Conservation (phyloP, 2,113 vertebrate species). For the Phylloscopus whistleri region DNA sequence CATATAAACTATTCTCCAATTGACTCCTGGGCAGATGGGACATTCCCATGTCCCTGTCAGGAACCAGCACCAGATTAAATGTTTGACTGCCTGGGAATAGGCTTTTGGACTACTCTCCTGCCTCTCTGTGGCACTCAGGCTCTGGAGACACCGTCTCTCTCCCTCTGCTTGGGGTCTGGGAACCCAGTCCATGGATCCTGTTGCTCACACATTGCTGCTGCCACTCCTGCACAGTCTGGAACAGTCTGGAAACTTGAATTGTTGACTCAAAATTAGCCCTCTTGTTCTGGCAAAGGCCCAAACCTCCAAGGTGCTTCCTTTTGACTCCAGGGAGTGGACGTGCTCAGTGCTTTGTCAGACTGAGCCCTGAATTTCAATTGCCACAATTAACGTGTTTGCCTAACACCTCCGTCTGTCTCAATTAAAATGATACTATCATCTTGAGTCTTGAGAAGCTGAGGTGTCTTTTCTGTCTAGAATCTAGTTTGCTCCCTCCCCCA, state of each 20-base stretch:
- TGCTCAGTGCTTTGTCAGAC: constrained; percentile 39
- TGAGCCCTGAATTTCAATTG: constrained; percentile 43
- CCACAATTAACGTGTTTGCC: constrained; percentile 38
- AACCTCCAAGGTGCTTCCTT: constrained; percentile 55
- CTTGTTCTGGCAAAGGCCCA: constrained; percentile 33
- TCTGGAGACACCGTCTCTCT: no score
- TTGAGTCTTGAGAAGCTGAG: background rate
- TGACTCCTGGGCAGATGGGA: background rate
- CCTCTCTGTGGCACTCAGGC: background rate
- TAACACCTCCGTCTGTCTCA: constrained; percentile 47
- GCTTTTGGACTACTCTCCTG: background rate
- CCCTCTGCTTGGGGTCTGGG: background rate
- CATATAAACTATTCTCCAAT: background rate
- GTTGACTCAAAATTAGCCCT: constrained; percentile 37
- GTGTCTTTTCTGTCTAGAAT: constrained; percentile 50
- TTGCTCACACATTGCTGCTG: background rate
- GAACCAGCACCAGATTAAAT: background rate
- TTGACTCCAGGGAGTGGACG: constrained; percentile 27
- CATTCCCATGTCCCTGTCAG: fast-evolving
- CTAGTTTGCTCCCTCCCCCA: background rate
- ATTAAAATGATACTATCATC: constrained; percentile 62
- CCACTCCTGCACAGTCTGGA: background rate
- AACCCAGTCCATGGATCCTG: background rate
- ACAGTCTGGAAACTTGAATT: constrained; percentile 24
- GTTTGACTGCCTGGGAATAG: background rate